Conservation (phyloP, 2,113 vertebrate genomes). For the Gavia stellata region DNA sequence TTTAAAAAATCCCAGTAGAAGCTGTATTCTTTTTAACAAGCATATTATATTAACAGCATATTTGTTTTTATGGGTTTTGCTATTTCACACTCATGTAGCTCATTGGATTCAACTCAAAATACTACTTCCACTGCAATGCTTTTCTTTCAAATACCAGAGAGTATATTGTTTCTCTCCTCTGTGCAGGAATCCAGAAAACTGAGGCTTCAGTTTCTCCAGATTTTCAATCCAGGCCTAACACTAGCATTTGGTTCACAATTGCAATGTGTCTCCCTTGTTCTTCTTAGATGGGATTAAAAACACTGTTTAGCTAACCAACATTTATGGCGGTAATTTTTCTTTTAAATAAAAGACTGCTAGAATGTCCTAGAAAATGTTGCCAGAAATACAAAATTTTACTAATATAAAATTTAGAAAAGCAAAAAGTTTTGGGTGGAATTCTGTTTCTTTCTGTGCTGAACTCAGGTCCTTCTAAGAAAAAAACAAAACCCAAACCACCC, state of each 20-base stretch:
- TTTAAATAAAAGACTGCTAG: not conserved
- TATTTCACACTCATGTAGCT: not conserved
- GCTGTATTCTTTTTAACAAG: not conserved
- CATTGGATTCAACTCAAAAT: not conserved
- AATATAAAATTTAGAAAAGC: not conserved
- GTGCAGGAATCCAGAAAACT: not conserved
- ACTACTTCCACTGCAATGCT: not conserved
- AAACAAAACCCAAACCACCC: not conserved
- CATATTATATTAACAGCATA: not conserved
- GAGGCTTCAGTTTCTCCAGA: not conserved
- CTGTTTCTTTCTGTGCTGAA: not conserved
- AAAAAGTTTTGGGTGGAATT: not conserved
- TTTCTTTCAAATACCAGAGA: not conserved
- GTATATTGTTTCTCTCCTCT: not conserved
- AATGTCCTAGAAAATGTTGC: not conserved
- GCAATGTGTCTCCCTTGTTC: not conserved
- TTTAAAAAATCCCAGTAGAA: not conserved
- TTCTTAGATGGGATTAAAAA: not conserved
- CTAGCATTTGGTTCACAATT: not conserved
- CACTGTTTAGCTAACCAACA: not conserved
- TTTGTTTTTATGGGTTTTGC: not conserved
- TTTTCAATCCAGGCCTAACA: not conserved
- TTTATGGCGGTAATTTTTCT: not conserved
- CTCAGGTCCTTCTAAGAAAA: not conserved
- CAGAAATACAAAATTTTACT: not conserved